Conservation (phyloP, 2,888 invertebrate genomes). For the Lithosia quadra region DNA sequence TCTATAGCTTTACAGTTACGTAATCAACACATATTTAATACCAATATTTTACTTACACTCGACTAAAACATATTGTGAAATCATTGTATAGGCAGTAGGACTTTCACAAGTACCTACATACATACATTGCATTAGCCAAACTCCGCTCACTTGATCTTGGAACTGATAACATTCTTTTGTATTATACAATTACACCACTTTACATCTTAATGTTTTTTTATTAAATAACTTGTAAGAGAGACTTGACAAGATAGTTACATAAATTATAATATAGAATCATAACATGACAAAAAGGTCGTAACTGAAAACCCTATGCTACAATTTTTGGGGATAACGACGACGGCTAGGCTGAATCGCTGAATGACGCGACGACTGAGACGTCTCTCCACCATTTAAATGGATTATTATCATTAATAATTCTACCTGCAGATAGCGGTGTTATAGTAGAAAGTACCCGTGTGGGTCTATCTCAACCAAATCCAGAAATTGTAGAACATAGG, state of each 20-base stretch:
- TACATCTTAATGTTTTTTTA: neutral
- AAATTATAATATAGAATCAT: neutral
- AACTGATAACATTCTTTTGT: slow-evolving; percentile 32
- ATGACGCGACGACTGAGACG: too few relatives aligned
- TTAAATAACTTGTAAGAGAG: neutral
- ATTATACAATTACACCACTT: slow-evolving; percentile 1
- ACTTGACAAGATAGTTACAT: neutral
- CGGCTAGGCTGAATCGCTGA: too few relatives aligned
- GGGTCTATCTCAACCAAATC: too few relatives aligned
- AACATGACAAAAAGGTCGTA: neutral
- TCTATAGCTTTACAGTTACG: slow-evolving; percentile 12
- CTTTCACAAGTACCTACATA: slow-evolving; percentile 42
- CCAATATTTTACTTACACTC: slow-evolving; percentile 14
- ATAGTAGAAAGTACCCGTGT: too few relatives aligned
- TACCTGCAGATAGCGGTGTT: too few relatives aligned
- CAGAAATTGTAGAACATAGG: neutral
- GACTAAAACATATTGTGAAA: slow-evolving; percentile 20
- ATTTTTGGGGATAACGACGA: too few relatives aligned
- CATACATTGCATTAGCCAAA: slow-evolving; percentile 19
- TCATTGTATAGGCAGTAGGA: slow-evolving; percentile 25
- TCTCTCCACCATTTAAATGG: too few relatives aligned
- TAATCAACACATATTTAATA: slow-evolving; percentile 14
- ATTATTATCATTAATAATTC: too few relatives aligned
- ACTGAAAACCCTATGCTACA: neutral
- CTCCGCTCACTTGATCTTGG: slow-evolving; percentile 32